Evolutionary conservation across 2,888 invertebrate genomes (phyloP), one percentile per base, ranked within the genome.

Genomic region (Furcula furcula): DNA sequence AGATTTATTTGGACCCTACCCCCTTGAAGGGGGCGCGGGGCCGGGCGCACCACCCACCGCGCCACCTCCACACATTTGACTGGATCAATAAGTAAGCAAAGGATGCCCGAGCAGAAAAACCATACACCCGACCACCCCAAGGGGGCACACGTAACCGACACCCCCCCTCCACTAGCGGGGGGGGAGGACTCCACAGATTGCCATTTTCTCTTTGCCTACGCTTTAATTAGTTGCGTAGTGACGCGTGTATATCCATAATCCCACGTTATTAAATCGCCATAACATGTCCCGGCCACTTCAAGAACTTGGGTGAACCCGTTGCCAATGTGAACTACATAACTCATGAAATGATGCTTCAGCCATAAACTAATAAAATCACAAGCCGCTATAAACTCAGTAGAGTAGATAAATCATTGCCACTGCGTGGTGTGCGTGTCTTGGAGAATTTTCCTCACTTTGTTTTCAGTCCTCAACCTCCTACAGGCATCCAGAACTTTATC

Each of bases 21-120:
- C 78, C 83, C 83, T 76, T 72, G 63, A 60, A 64, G 76, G 71
- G 75, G 77, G 66, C 59, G 76, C 72, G 80, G 80, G 80, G 78
- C 51, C 68, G 78, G 83, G 80, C 74, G 78, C 67, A 69, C 86
- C 80, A 78, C 81, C 86, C 85, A 80, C 84, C 79, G 79, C 83
- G 84, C 82, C 83, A 83, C 87, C 86, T 87, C 87, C 89, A 86
- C 86, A 89, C 89, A 90, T 89, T 90, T 89, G 89, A 89, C 89
- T 89, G 89, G 89, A 89, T 89, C 89, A 89, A 89, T 89, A 89
- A 89, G 89, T 89, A 89, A 89, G 89, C 89, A 89, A 89, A 89
- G 89, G 89, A 89, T 89, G 89, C 88, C 89, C 87, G 89, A 89
- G 89, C 84, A 89, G 89, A 89, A 89, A 89, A 89, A 89, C 89